Percentiles rank a stretch among this genome's conserved stretches.
Evolutionary conservation across 1,140 invertebrate genomes (phyloP).

Genomic region (Limonius californicus): DNA sequence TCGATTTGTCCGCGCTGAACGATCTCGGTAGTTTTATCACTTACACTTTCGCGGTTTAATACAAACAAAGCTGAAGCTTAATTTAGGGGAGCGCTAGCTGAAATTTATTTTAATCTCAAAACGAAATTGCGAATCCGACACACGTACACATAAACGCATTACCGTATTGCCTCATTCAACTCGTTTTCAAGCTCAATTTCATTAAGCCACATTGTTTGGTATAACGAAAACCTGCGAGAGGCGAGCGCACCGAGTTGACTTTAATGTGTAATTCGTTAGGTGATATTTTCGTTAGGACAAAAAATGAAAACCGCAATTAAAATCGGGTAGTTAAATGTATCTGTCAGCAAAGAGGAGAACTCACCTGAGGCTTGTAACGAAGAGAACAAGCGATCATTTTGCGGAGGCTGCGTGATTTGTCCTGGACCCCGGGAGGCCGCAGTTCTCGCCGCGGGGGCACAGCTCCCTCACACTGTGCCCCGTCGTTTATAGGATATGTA

Average conservation of each 20-base stretch:
- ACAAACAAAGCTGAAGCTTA: not conserved
- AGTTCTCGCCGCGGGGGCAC: slow-evolving; percentile 24
- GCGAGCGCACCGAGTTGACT: not conserved
- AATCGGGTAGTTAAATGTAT: not conserved
- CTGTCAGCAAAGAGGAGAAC: not conserved
- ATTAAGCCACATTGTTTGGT: slow-evolving; percentile 45
- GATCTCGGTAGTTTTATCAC: not conserved
- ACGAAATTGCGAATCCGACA: slow-evolving; percentile 36
- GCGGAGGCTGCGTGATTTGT: slow-evolving; percentile 27
- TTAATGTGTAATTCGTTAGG: not conserved
- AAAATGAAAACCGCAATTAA: not conserved
- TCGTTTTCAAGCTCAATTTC: slow-evolving; percentile 47
- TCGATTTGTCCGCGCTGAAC: not conserved
- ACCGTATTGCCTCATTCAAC: slow-evolving; percentile 43
- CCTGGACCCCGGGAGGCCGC: slow-evolving; percentile 24
- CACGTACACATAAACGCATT: slow-evolving; percentile 46
- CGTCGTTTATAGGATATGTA: slow-evolving; percentile 31
- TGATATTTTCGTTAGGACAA: not conserved
- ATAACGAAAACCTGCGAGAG: slow-evolving; percentile 1
- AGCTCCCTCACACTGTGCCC: slow-evolving; percentile 24
- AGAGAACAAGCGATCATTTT: slow-evolving; percentile 4
- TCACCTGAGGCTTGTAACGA: not conserved
- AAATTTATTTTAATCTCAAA: slow-evolving; percentile 31
- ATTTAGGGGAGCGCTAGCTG: not conserved
- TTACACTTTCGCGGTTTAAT: slow-evolving; percentile 5